Base-by-base conservation (phyloP, 1,140 invertebrate species). In the Eurosta solidaginis region DNA sequence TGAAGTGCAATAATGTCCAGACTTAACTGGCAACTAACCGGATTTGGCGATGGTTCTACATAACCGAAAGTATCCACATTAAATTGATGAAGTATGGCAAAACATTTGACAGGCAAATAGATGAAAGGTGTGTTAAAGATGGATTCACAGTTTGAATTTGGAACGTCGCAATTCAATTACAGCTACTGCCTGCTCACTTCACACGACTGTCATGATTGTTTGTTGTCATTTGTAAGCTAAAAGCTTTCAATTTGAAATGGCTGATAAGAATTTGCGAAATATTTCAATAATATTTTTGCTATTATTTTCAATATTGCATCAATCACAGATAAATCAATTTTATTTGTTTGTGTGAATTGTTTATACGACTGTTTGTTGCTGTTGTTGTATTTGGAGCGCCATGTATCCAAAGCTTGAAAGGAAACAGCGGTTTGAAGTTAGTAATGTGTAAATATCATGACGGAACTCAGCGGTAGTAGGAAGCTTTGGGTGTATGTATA, bases 81-180 rank as follows among this genome's bases (percentile, higher is more conserved):
- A 68, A 40, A 68, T 68, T 68, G 59, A 68, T 68, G 59, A 68
- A 68, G 59, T 40, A 68, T 68, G 36, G n/a, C 59, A 9, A 40
- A 68, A 33, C 59, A 40, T 68, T 68, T 68, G 59, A 68, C 59
- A 68, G 59, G n/a, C 27, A 20, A 2, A 9, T 4, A 17, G 45
- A 22, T 10, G 49, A 5, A 33, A 14, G 29, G 27, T 3, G 59
- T 40, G n/a, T 68, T 40, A 40, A 20, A 40, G 59, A 22, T 42
- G 59, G 59, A 68, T 12, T 25, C 59, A 42, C n/a, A 17, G 59
- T 42, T 68, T 68, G 59, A n/a, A n/a, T 68, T 68, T 68, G 59
- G 33, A 12, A 17, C 33, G n/a, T 17, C 10, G 54, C 29, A 68
- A 68, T 68, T 68, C 59, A 68, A 68, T 68, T 68, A 68, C 33